Base-by-base conservation (phyloP, 2,888 invertebrate genomes). In the Catocala nupta region DNA sequence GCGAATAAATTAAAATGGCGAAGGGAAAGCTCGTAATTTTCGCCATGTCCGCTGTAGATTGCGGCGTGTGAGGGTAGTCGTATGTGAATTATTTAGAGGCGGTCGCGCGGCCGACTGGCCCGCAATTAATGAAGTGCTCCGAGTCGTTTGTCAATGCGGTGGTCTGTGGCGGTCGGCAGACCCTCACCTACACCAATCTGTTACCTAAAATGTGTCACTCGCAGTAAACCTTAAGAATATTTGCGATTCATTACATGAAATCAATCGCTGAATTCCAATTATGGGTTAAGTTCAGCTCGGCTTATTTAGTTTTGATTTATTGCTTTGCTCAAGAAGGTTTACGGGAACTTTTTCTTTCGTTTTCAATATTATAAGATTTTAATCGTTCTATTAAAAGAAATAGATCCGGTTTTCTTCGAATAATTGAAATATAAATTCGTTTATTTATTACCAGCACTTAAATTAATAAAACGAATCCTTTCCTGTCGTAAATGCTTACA, bases 1-100 rank as follows among this genome's bases (percentile, higher is more conserved):
- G 59, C 65, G 78, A 82, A 86, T 85, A 81, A 70, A 78, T 76
- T 76, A 78, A 82, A 86, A 84, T 85, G 84, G 80, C 85, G 83
- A 85, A 83, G 80, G 77, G 80, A 76, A 75, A 70, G 73, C 76
- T 78, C 82, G 86, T 83, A 81, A 87, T 83, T 88, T 87, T 86
- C 80, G 76, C 80, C 71, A 76, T 84, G 83, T 81, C 81, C 81
- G 80, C 73, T 81, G 82, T 86, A 85, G 83, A 86, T 85, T 86
- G 83, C 82, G 82, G 82, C 75, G 82, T 81, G 83, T 81, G 81
- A 85, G 84, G 82, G 82, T 83, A 84, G 82, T 83, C 85, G 86
- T 85, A 85, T 87, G 91, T 90, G 90, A 91, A 92, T 93, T 92
- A 93, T 93, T 92, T 90, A 92, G 88, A 90, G 87, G 88, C 85